Evolutionary conservation across 2,888 invertebrate species (phyloP).

Genomic region (Nephrocerus scutellatus): DNA sequence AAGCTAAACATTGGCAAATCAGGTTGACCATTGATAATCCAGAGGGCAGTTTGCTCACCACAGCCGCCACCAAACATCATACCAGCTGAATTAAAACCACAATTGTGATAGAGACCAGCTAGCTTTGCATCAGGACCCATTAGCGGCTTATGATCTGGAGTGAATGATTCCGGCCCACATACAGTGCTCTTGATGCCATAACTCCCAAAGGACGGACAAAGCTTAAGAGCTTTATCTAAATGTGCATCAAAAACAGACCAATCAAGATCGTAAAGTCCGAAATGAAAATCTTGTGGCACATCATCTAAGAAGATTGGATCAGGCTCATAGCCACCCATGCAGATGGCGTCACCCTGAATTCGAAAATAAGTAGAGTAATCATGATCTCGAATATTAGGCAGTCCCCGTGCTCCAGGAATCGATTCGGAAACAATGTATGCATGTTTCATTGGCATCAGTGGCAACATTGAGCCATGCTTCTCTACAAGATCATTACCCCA

Average conservation of each 20-base stretch:
- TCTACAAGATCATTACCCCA: slow-evolving; percentile 68
- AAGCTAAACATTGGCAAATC: slow-evolving; percentile 78
- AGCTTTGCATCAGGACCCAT: slow-evolving; percentile 67
- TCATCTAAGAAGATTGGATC: slow-evolving; percentile 76
- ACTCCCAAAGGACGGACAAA: slow-evolving; percentile 67
- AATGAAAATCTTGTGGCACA: slow-evolving; percentile 70
- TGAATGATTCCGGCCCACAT: slow-evolving; percentile 88
- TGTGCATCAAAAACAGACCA: slow-evolving; percentile 78
- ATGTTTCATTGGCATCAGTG: slow-evolving; percentile 78
- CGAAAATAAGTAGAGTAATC: slow-evolving; percentile 77
- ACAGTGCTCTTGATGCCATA: slow-evolving; percentile 79
- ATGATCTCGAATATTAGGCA: slow-evolving; percentile 81
- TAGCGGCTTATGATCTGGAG: slow-evolving; percentile 83
- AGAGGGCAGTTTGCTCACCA: slow-evolving; percentile 75
- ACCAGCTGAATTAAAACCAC: slow-evolving; percentile 85
- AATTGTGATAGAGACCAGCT: slow-evolving; percentile 72
- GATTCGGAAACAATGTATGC: slow-evolving; percentile 78
- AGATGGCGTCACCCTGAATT: slow-evolving; percentile 74
- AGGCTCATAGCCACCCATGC: slow-evolving; percentile 80
- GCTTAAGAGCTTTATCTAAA: slow-evolving; percentile 60
- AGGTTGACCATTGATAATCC: slow-evolving; percentile 78
- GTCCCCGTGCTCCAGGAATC: slow-evolving; percentile 64
- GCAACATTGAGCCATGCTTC: slow-evolving; percentile 54
- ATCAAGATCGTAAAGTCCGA: slow-evolving; percentile 79
- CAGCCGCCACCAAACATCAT: slow-evolving; percentile 89